These are phyloP conservation scores for Electrophaes corylata DNA, from an alignment of 2,888 invertebrate genomes.

Conservation along the genomic window DNA sequence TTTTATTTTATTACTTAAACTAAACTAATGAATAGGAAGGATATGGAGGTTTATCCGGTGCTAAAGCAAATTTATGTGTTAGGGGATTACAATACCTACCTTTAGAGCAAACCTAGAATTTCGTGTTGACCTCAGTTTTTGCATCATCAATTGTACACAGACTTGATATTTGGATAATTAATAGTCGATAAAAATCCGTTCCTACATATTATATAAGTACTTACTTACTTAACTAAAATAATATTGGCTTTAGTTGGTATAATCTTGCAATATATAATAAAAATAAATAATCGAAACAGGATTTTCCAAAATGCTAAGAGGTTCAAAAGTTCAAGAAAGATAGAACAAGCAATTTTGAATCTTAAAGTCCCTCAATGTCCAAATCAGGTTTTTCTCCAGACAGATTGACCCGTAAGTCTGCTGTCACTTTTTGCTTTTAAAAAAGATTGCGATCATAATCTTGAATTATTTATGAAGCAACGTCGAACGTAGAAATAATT, in stretches of 20 bases:
- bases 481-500: slow-evolving; percentile 9
- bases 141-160: not conserved
- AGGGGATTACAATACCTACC: not conserved
- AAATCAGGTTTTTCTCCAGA: slow-evolving; percentile 5
- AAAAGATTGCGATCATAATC: slow-evolving; percentile 19
- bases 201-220: no score
- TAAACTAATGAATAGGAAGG: slow-evolving; percentile 7
- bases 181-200: no score
- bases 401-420: slow-evolving; percentile 8
- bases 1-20: no score
- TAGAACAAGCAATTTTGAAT: slow-evolving; percentile 5
- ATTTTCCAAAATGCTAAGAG: not conserved
- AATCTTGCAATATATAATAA: not conserved
- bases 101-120: not conserved
- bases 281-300: no score
- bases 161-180: not conserved
- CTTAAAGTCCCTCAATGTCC: not conserved
- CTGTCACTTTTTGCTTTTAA: slow-evolving; percentile 22
- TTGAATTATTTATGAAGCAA: slow-evolving; percentile 22
- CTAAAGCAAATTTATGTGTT: slow-evolving; percentile 12
- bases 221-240: no score
- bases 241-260: no score
- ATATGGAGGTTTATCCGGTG: slow-evolving; percentile 20
- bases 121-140: not conserved
- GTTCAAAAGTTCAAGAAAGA: not conserved